These are phyloP conservation scores for Meteorus cinctellus DNA, from an alignment of 2,888 invertebrate genomes.

Conservation along the genomic window DNA sequence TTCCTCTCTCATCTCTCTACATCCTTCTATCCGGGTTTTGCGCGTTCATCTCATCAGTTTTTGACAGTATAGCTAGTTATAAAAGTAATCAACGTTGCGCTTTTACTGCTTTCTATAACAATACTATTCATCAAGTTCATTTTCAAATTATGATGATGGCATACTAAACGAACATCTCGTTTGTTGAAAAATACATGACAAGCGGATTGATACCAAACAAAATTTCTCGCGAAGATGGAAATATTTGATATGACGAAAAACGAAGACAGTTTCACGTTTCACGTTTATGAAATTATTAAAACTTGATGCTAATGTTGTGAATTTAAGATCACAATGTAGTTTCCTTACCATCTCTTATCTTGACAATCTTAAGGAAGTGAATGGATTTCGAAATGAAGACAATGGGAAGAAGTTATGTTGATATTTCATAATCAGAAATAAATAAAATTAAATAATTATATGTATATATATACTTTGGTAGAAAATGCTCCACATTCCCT, in stretches of 20 bases:
- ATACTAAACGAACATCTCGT: neutral
- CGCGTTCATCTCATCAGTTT: neutral
- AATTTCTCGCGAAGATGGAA: neutral
- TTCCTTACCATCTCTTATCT: too few species aligned
- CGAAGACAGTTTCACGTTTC: neutral
- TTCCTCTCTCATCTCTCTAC: neutral
- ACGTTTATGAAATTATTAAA: neutral
- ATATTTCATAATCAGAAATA: too few species aligned
- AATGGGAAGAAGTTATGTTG: too few species aligned
- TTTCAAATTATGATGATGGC: neutral
- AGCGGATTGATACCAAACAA: conserved; percentile 2
- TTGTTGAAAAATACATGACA: neutral
- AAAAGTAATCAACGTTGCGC: neutral
- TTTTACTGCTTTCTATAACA: neutral
- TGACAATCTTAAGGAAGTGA: too few species aligned
- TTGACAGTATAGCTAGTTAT: neutral
- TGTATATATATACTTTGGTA: too few species aligned
- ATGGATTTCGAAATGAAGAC: too few species aligned
- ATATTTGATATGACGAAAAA: neutral
- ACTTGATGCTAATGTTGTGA: too few species aligned
- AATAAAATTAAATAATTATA: too few species aligned
- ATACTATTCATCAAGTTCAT: conserved; percentile 8
- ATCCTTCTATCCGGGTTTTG: neutral
- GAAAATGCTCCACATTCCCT: too few species aligned
- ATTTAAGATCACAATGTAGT: too few species aligned